These are phyloP conservation scores for Alethe diademata DNA, from an alignment of 2,113 vertebrate genomes.

Conservation along the genomic window DNA sequence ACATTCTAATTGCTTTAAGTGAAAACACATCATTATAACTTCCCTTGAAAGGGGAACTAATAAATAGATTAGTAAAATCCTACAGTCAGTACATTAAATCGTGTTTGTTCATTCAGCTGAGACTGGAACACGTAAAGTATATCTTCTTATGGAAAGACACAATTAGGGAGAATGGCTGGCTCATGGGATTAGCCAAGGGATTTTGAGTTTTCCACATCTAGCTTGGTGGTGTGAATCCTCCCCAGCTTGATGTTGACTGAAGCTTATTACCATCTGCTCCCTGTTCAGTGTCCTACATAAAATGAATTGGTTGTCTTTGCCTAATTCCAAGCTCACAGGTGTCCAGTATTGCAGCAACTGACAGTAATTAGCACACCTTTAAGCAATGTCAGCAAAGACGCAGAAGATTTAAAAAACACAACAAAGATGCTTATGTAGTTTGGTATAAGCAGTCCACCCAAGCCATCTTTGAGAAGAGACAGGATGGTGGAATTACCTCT, in stretches of 20 bases:
- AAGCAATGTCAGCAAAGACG: not conserved
- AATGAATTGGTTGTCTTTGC: not conserved
- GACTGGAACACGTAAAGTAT: slow-evolving; percentile 6
- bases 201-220: slow-evolving; percentile 43
- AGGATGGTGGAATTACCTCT: not conserved
- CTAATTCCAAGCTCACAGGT: not conserved
- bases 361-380: not conserved
- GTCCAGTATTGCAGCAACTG: not conserved
- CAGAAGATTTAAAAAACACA: not conserved
- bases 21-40: slow-evolving; percentile 66
- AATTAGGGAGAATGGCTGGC: slow-evolving; percentile 29
- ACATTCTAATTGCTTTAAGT: slow-evolving; percentile 68
- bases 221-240: slow-evolving; percentile 10
- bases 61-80: slow-evolving; percentile 66
- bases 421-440: not conserved
- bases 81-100: slow-evolving; percentile 43
- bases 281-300: slow-evolving; percentile 17
- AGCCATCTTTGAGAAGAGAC: not conserved
- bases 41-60: slow-evolving; percentile 49
- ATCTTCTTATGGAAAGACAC: slow-evolving; percentile 41
- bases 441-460: not conserved
- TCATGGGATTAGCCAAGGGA: slow-evolving; percentile 45
- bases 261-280: slow-evolving; percentile 43
- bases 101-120: slow-evolving; percentile 60
- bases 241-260: slow-evolving; percentile 27